Evolutionary conservation across 2,888 invertebrate genomes (phyloP).

Genomic region (Epicampocera succincta): DNA sequence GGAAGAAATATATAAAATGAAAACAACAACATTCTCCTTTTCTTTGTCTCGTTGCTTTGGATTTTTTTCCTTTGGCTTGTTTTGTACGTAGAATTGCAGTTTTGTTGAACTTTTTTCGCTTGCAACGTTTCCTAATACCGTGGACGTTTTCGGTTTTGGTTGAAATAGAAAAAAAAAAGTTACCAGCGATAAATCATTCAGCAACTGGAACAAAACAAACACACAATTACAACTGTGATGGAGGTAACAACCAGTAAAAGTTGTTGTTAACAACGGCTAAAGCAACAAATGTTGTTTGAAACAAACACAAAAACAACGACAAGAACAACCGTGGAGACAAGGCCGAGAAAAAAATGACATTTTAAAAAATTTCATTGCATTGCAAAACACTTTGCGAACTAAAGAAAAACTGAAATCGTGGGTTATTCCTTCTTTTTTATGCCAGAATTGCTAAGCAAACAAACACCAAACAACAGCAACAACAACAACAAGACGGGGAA

Average conservation of each 20-base stretch:
- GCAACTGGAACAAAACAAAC: conserved; percentile 55
- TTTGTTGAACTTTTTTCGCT: conserved; percentile 4
- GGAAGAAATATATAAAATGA: neutral
- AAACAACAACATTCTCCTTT: conserved; percentile 2
- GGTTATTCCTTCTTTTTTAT: conserved; percentile 1
- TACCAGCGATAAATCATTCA: conserved; percentile 64
- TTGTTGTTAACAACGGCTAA: conserved; percentile 22
- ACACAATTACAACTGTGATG: conserved; percentile 40
- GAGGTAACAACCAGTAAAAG: conserved; percentile 12
- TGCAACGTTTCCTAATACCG: conserved; percentile 31
- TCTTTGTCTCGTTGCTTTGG: neutral
- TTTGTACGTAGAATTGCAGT: conserved; percentile 19
- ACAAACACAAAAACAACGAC: conserved; percentile 19
- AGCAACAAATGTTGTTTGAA: conserved; percentile 42
- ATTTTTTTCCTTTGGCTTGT: no score
- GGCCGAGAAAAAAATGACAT: conserved; percentile 18
- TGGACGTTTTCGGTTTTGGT: conserved; percentile 57
- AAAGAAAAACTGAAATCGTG: neutral
- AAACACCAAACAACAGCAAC: neutral
- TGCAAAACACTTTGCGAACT: conserved; percentile 37
- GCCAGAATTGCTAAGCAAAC: conserved; percentile 26
- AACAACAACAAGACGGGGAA: no score
- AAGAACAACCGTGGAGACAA: neutral
- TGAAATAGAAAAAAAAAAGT: no score
- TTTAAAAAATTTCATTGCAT: conserved; percentile 47